These are phyloP conservation scores for Phylloscopus trochilus DNA, from an alignment of 2,113 vertebrate genomes.

Conservation along the genomic window DNA sequence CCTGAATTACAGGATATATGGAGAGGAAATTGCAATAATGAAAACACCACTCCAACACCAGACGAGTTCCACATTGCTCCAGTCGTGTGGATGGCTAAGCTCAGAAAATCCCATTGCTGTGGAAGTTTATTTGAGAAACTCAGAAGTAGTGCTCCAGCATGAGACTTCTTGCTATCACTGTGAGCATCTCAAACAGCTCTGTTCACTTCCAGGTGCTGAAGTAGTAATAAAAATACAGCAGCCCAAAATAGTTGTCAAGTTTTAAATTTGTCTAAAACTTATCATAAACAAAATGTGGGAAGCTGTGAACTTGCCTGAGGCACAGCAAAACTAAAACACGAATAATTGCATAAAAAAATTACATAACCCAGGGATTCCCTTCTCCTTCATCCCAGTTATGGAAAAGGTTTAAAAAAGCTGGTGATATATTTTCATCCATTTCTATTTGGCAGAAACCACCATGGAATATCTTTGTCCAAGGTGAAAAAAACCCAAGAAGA, in stretches of 20 bases:
- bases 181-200: background rate
- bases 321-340: background rate
- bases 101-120: background rate
- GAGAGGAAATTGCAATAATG: background rate
- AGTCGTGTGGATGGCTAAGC: background rate
- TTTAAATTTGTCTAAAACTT: background rate
- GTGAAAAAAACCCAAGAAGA: fast-evolving
- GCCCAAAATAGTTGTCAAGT: background rate
- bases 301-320: background rate
- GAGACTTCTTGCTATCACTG: background rate
- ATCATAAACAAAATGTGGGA: background rate
- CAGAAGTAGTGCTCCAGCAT: background rate
- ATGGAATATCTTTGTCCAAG: background rate
- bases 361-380: background rate
- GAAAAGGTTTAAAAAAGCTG: background rate
- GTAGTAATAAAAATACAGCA: background rate
- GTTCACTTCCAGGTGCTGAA: background rate
- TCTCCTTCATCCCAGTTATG: background rate
- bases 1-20: background rate
- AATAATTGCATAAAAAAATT: background rate
- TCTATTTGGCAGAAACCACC: background rate
- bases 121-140: background rate
- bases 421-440: background rate
- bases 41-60: background rate
- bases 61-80: background rate